Evolutionary conservation across 1,140 invertebrate species (phyloP), one percentile per base, ranked within the genome.

Genomic region (Physella acuta): DNA sequence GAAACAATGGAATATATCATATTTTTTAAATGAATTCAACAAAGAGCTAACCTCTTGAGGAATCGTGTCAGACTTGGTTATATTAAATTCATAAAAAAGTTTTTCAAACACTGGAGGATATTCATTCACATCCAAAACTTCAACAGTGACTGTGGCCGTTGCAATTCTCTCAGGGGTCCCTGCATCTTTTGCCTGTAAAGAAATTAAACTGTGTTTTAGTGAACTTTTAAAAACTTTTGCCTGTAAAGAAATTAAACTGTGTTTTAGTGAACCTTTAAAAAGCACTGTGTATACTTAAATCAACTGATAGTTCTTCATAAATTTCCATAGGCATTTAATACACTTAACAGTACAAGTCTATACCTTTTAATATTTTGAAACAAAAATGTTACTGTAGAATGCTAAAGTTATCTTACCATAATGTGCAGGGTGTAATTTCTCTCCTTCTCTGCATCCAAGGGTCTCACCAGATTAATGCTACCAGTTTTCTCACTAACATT

Each of bases 91-190:
- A 31, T 71, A 69, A 36, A 16, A 26, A 2, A 16, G 5, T 0
- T 64, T 16, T 8, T 30, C 3, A 59, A 78, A 78, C 2, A 26
- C 26, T 34, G 77, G 77, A 11, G 70, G 17, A 55, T 77, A 65
- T 63, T 79, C 77, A 58, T 79, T 79, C 0, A 39, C 14, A 51
- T 79, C 77, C 1, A 1, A 0, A 2, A 79, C 72, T 14, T n/a
- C 34, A 8, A 79, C 62, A 8, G 49, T 33, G 3, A 79, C 72
- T 16, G 58, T 16, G 11, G 58, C 53, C 17, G 63, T 52, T 26
- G 69, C 30, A 30, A 24, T 73, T 3, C 26, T 31, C 20, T 63
- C 20, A 14, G 68, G 56, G 0, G 24, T 39, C 3, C 75, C 77
- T 31, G 55, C 51, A 44, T 78, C 77, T 11, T 1, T 24, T 33